These are phyloP conservation scores for Drosophila mulleri DNA, from an alignment of 2,888 invertebrate species.

Conservation along the genomic window DNA sequence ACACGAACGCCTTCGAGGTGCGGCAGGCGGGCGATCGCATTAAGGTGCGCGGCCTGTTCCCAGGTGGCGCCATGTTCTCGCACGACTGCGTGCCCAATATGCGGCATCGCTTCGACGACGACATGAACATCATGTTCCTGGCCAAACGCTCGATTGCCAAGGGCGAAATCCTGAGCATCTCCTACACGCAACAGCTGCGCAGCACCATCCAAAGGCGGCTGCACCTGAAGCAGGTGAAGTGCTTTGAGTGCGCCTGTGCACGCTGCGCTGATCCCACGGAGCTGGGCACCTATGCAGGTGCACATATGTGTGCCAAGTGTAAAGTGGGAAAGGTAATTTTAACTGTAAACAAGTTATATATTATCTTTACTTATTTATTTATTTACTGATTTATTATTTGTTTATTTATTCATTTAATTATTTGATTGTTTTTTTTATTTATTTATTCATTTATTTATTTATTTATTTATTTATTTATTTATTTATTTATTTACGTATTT, in stretches of 20 bases:
- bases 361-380: background rate
- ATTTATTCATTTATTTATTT: too few relatives aligned
- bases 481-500: too few relatives aligned
- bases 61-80: conserved; percentile 89
- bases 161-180: conserved; percentile 88
- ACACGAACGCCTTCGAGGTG: conserved; percentile 90
- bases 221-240: conserved; percentile 88
- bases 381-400: too few relatives aligned
- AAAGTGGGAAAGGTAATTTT: conserved; percentile 85
- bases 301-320: conserved; percentile 88
- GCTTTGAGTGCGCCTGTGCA: conserved; percentile 89
- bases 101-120: conserved; percentile 88
- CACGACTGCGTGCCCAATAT: conserved; percentile 91
- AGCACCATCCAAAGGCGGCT: conserved; percentile 89
- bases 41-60: conserved; percentile 88
- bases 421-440: too few relatives aligned
- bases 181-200: conserved; percentile 90
- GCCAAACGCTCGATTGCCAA: conserved; percentile 88
- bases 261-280: conserved; percentile 90
- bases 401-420: too few relatives aligned
- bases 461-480: too few relatives aligned
- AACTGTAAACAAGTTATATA: background rate
- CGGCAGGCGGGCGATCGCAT: conserved; percentile 85
- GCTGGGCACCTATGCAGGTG: conserved; percentile 88
- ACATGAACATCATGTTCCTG: conserved; percentile 87